Conservation (phyloP, 2,113 vertebrate species). For the Nycticryphes semicollaris region DNA sequence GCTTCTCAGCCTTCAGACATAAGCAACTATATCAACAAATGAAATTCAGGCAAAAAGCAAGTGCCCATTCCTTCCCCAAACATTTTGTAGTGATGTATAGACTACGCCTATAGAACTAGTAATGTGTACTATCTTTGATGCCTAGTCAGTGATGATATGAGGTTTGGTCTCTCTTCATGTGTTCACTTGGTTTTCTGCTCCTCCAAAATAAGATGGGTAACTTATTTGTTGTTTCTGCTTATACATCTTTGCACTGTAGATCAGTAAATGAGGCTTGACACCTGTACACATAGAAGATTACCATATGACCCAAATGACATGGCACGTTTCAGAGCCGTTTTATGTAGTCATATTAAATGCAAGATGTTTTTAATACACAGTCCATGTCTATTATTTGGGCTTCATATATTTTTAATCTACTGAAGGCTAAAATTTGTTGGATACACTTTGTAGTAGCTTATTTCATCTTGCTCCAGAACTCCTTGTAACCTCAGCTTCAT, state of each 20-base stretch:
- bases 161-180: background rate
- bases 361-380: background rate
- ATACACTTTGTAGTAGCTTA: background rate
- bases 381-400: background rate
- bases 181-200: background rate
- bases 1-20: background rate
- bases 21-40: background rate
- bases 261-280: background rate
- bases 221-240: background rate
- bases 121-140: background rate
- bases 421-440: background rate
- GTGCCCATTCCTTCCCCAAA: background rate
- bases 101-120: background rate
- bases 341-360: background rate
- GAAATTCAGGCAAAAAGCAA: background rate
- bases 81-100: background rate
- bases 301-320: background rate
- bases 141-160: background rate
- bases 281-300: background rate
- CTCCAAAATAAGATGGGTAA: background rate
- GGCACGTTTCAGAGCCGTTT: background rate
- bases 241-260: background rate
- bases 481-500: background rate
- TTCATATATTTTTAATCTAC: background rate
- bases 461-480: background rate